Base-by-base conservation (phyloP, 2,797 vertebrate species). In the Danio albolineatus region DNA sequence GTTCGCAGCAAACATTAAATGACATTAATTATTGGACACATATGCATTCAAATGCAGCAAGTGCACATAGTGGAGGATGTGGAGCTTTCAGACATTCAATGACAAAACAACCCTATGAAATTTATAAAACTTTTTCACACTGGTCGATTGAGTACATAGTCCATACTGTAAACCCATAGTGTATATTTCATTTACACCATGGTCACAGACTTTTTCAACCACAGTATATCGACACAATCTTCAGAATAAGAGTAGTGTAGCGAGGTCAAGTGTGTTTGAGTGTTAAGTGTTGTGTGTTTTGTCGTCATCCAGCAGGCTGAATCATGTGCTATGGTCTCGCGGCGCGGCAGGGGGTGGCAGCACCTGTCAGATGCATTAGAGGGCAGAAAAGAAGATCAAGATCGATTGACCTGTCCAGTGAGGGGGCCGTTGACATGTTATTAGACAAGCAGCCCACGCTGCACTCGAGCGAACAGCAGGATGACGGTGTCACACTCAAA, bases 371-470 rank as follows among this genome's bases (percentile, higher is more conserved):
- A 88, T 83, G 81, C 84, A 86, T 91, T 89, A 87, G 54, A 80
- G 86, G 60, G 72, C 67, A 84, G 80, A 87, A 86, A 85, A 87
- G 85, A 86, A 87, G 88, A 89, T 84, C 66, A 80, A 88, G 89
- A 93, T 93, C 89, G 84, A 93, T 93, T 90, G 89, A 89, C 89
- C 90, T 86, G 89, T 86, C 70, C 64, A 65, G 92, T 90, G 89
- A 83, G 80, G 88, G 85, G 86, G 86, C 84, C 86, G 90, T 87
- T 88, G 89, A 92, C 89, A 89, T 90, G 82, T 90, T 93, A 93
- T 93, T 90, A 92, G 90, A 91, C 91, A 91, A 91, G 81, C 83
- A 76, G 81, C 87, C 89, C 76, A 61, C 77, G 77, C 83, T 79
- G 80, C 79, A 86, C 85, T 88, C 86, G 79, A 78, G 73, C 13